These are phyloP conservation scores for Drosophila kanekoi DNA, from an alignment of 2,888 invertebrate genomes.

Conservation along the genomic window DNA sequence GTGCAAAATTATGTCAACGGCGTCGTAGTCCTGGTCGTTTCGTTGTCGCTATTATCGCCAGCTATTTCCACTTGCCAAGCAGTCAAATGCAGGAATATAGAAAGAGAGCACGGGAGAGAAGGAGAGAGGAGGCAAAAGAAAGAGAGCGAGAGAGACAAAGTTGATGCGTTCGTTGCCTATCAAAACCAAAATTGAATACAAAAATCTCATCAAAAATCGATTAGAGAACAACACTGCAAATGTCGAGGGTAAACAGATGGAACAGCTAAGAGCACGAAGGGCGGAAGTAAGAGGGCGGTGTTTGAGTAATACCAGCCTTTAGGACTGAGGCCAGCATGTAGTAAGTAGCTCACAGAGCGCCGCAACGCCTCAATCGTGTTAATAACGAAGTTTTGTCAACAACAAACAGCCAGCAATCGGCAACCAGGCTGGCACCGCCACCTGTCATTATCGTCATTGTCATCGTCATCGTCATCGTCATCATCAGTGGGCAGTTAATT, in stretches of 20 bases:
- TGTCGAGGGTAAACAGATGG: slow-evolving; percentile 9
- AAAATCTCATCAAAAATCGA: slow-evolving; percentile 79
- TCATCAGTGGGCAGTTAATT: slow-evolving; percentile 46
- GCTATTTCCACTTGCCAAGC: slow-evolving; percentile 43
- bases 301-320: slow-evolving; percentile 1
- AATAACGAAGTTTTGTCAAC: slow-evolving; percentile 59
- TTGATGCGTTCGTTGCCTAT: slow-evolving; percentile 63
- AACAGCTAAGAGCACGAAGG: not conserved
- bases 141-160: slow-evolving; percentile 16
- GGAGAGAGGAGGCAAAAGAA: not conserved
- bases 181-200: slow-evolving; percentile 76
- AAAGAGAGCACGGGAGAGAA: not conserved
- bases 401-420: slow-evolving; percentile 3
- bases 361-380: slow-evolving; percentile 52
- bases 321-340: slow-evolving; percentile 11
- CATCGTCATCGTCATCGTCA: slow-evolving; percentile 12
- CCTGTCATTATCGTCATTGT: slow-evolving; percentile 28
- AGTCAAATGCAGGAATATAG: slow-evolving; percentile 14
- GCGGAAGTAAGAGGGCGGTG: not conserved
- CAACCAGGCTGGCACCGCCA: slow-evolving; percentile 4
- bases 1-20: slow-evolving; percentile 65
- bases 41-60: slow-evolving; percentile 58
- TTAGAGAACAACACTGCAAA: slow-evolving; percentile 57
- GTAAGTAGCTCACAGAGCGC: slow-evolving; percentile 47
- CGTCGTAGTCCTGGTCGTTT: slow-evolving; percentile 48